Base-by-base conservation (phyloP, 1,140 invertebrate species). In the Acyrthosiphon pisum region DNA sequence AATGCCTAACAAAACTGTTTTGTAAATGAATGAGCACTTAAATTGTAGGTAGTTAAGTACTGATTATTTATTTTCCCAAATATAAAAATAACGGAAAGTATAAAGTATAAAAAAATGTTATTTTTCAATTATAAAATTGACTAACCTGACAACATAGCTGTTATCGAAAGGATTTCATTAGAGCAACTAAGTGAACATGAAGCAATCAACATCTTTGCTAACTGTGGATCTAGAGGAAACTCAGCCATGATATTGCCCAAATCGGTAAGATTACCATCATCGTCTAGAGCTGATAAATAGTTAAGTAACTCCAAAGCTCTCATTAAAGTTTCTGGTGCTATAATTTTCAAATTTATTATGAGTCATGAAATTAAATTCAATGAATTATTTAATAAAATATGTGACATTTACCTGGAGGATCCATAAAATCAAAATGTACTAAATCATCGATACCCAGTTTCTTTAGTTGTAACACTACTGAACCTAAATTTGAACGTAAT, bases 341-440 rank as follows among this genome's bases (percentile, higher is more conserved):
- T 81, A 94, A 94, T n/a, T 18, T 76, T n/a, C 30, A 76, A 94
- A 94, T 94, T 93, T 60, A 37, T 18, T 86, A 56, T 48, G 18
- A 46, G 37, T 92, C 9, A 53, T 88, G 9, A 30, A 41, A n/a
- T n/a, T 86, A 30, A 41, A n/a, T n/a, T 93, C 22, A 35, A 86
- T 20, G 0, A 41, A 53, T 93, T 84, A 86, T n/a, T 30, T 44
- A 35, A 90, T 11, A 41, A 7, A 53, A 53, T 30, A 50, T 23
- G 23, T 2, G 37, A 60, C 26, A 87, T 84, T 90, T 94, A 96
- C 96, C 96, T 44, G 99, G 99, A 35, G 99, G 99, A 96, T 99
- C 99, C 99, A 99, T 99, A 95, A 99, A 99, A 96, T 99, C 99
- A 96, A 99, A 99, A 95, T 99, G 99, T 60, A 99, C 99, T 94